Evolutionary conservation across 2,113 vertebrate genomes (phyloP).

Genomic region (Triplophysa rosa): DNA sequence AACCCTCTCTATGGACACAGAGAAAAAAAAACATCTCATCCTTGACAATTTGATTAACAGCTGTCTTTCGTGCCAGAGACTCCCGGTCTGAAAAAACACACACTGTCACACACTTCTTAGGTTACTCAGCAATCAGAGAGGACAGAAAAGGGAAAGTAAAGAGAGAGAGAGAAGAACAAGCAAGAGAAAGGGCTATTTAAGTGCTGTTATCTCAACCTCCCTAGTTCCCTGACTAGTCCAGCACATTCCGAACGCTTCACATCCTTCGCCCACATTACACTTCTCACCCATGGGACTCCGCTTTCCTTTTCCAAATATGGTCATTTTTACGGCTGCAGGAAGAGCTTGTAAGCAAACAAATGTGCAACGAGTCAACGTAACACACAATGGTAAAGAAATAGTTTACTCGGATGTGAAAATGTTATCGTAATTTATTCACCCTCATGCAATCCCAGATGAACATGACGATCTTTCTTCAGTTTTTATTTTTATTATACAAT

Average conservation of each 20-base stretch:
- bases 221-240: slow-evolving; percentile 47
- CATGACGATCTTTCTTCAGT: no score
- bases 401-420: no score
- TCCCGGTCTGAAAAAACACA: slow-evolving; percentile 65
- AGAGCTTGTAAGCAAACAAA: slow-evolving; percentile 30
- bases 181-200: slow-evolving; percentile 51
- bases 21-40: slow-evolving; percentile 72
- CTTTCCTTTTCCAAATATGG: slow-evolving; percentile 51
- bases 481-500: no score
- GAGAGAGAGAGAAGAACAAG: slow-evolving; percentile 47
- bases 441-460: no score
- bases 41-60: slow-evolving; percentile 79
- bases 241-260: slow-evolving; percentile 55
- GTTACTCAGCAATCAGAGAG: slow-evolving; percentile 71
- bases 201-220: slow-evolving; percentile 52
- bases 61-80: slow-evolving; percentile 67
- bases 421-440: no score
- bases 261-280: slow-evolving; percentile 45
- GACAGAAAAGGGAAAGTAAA: slow-evolving; percentile 66
- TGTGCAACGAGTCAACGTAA: no score
- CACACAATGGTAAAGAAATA: no score
- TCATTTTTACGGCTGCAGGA: slow-evolving; percentile 44
- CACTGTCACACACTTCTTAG: slow-evolving; percentile 77
- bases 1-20: slow-evolving; percentile 60
- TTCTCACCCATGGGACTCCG: slow-evolving; percentile 40